Conservation (phyloP, 1,140 invertebrate species). For the Plodia interpunctella region DNA sequence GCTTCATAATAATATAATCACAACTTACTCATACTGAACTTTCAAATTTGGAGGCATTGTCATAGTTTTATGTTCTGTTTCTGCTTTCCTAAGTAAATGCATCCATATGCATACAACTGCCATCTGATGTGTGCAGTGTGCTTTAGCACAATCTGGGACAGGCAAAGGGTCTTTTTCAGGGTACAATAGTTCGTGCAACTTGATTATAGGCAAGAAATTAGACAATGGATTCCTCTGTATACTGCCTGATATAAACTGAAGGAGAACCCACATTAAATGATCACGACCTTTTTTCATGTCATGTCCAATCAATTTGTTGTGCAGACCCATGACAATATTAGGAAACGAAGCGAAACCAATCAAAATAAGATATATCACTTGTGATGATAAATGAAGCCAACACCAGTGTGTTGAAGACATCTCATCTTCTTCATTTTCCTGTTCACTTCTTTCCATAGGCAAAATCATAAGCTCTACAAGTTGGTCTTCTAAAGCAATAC, state of each 20-base stretch:
- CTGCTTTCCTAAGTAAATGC: conserved; percentile 95
- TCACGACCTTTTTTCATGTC: conserved; percentile 93
- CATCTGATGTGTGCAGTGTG: conserved; percentile 93
- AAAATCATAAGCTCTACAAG: conserved; percentile 93
- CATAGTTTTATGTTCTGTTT: conserved; percentile 87
- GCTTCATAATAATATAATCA: too few relatives aligned
- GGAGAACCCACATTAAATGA: conserved; percentile 97
- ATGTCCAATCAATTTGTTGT: conserved; percentile 89
- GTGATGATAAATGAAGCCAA: conserved; percentile 96
- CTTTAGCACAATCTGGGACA: conserved; percentile 92
- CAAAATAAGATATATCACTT: conserved; percentile 96
- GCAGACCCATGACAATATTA: conserved; percentile 92
- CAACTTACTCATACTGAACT: conserved; percentile 87
- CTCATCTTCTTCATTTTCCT: conserved; percentile 80
- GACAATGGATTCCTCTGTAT: conserved; percentile 95
- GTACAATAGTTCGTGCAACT: conserved; percentile 94
- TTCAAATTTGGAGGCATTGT: conserved; percentile 90
- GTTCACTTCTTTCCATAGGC: conserved; percentile 94
- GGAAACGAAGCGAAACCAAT: conserved; percentile 96
- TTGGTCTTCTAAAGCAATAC: conserved; percentile 94
- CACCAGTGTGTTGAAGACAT: conserved; percentile 87
- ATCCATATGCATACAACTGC: conserved; percentile 98
- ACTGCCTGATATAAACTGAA: conserved; percentile 97
- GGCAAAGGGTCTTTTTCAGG: conserved; percentile 93
- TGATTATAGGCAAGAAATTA: conserved; percentile 94